These are phyloP conservation scores for Amphimedon queenslandica DNA, from an alignment of 37 sponge, comb jelly and placozoan species.

Conservation along the genomic window DNA sequence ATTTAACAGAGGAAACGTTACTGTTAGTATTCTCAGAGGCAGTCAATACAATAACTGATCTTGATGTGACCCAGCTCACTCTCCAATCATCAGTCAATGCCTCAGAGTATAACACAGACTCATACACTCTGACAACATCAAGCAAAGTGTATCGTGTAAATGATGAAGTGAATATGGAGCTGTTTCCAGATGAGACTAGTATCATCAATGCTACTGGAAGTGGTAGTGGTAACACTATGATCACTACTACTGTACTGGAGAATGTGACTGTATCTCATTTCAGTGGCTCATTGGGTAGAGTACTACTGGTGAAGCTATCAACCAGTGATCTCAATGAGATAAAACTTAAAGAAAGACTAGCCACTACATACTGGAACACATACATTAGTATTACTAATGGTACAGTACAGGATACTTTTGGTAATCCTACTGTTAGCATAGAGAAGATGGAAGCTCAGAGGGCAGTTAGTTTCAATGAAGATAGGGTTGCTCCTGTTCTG, in stretches of 20 bases:
- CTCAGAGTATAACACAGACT: slow-evolving; percentile 13
- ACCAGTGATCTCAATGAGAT: slow-evolving; percentile 77
- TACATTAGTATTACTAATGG: slow-evolving; percentile 35
- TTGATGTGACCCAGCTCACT: slow-evolving; percentile 68
- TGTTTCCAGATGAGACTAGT: slow-evolving; percentile 10
- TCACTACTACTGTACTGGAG: background rate
- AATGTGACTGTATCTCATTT: slow-evolving; percentile 14
- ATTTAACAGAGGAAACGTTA: slow-evolving; percentile 63
- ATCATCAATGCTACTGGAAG: background rate
- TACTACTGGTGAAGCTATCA: slow-evolving; percentile 62
- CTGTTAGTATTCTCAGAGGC: slow-evolving; percentile 76
- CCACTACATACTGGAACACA: slow-evolving; percentile 51
- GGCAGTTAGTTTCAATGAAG: slow-evolving; percentile 26
- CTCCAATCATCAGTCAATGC: slow-evolving; percentile 58
- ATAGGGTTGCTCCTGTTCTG: slow-evolving; percentile 47
- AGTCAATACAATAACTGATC: slow-evolving; percentile 24
- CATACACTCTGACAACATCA: slow-evolving; percentile 49
- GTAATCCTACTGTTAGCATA: slow-evolving; percentile 52
- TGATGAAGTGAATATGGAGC: slow-evolving; percentile 30
- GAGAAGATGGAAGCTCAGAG: slow-evolving; percentile 23
- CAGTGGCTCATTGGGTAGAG: slow-evolving; percentile 46
- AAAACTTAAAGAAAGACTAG: slow-evolving; percentile 46
- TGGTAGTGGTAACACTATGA: background rate
- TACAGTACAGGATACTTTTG: slow-evolving; percentile 55
- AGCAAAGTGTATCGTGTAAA: slow-evolving; percentile 28